phyloP scores from a whole-genome alignment of 1,140 invertebrate species.

The Steinernema feltiae region DNA sequence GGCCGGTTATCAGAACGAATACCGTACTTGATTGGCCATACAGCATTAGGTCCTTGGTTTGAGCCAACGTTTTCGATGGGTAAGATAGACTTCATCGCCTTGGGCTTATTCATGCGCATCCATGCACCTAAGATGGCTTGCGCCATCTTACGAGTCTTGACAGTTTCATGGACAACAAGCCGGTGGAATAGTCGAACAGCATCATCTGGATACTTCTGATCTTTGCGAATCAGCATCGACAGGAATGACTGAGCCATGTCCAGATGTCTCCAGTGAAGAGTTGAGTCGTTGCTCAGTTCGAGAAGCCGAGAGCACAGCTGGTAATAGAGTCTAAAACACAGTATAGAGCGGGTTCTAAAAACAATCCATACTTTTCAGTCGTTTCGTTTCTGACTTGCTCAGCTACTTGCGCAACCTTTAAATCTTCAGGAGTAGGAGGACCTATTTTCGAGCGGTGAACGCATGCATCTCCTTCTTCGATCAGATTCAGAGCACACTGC shows the following conservation, averaged over 20 bases:
- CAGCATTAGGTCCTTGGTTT: slow-evolving; percentile 38
- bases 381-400: slow-evolving; percentile 35
- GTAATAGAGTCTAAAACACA: slow-evolving; percentile 59
- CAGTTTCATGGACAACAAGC: slow-evolving; percentile 70
- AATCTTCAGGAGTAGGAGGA: slow-evolving; percentile 23
- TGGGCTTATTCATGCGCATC: slow-evolving; percentile 72
- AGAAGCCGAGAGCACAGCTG: slow-evolving; percentile 30
- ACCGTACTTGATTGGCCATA: slow-evolving; percentile 59
- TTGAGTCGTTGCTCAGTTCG: slow-evolving; percentile 26
- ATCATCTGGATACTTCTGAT: slow-evolving; percentile 65
- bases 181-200: slow-evolving; percentile 68
- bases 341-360: slow-evolving; percentile 8
- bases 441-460: slow-evolving; percentile 3
- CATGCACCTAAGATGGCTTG: slow-evolving; percentile 65
- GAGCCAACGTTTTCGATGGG: slow-evolving; percentile 59
- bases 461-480: slow-evolving; percentile 33
- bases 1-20: slow-evolving; percentile 68
- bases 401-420: slow-evolving; percentile 21
- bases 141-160: slow-evolving; percentile 67
- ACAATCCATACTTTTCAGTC: slow-evolving; percentile 24
- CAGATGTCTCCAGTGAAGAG: slow-evolving; percentile 71
- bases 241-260: slow-evolving; percentile 71
- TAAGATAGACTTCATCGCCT: slow-evolving; percentile 65
- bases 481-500: slow-evolving; percentile 26
- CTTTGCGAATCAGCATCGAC: slow-evolving; percentile 67